Conservation (phyloP, 1,140 invertebrate species). For the Manduca sexta region DNA sequence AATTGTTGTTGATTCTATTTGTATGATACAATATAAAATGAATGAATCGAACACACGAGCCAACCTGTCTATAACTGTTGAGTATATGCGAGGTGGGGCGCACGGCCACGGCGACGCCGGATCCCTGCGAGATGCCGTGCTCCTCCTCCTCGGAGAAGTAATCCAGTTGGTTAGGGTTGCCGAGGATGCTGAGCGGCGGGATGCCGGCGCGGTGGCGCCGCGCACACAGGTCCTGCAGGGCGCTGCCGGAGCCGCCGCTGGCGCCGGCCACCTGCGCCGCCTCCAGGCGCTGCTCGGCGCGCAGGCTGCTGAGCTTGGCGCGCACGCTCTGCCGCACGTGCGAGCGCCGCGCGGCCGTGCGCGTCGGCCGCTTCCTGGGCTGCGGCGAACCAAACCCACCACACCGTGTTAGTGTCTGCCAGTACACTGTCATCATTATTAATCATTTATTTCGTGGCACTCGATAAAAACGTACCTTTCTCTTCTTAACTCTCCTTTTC, state of each 20-base stretch:
- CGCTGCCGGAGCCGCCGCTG: constrained; percentile 21
- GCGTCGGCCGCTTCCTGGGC: constrained; percentile 48
- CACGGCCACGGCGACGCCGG: constrained; percentile 56
- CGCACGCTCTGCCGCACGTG: constrained; percentile 56
- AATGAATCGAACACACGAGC: not conserved
- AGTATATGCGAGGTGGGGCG: constrained; percentile 55
- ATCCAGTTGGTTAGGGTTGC: constrained; percentile 76
- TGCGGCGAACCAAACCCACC: constrained; percentile 7
- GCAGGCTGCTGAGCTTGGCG: constrained; percentile 22
- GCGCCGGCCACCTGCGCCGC: constrained; percentile 16
- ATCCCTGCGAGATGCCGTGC: constrained; percentile 33
- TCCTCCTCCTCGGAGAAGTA: constrained; percentile 76
- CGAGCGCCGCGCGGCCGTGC: constrained; percentile 59
- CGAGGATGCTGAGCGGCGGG: constrained; percentile 73
- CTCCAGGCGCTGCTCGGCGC: not conserved
- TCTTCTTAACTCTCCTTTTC: constrained; percentile 57
- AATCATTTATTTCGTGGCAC: too few relatives aligned
- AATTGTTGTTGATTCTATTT: too few relatives aligned
- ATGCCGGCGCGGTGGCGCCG: constrained; percentile 23
- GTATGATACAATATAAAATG: too few relatives aligned
- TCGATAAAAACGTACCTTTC: constrained; percentile 40
- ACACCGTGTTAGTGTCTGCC: too few relatives aligned
- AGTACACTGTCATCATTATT: too few relatives aligned
- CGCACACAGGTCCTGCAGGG: constrained; percentile 41
- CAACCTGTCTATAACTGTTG: constrained; percentile 57